Conservation (phyloP, 2,797 vertebrate genomes). For the Pelodytes ibericus region DNA sequence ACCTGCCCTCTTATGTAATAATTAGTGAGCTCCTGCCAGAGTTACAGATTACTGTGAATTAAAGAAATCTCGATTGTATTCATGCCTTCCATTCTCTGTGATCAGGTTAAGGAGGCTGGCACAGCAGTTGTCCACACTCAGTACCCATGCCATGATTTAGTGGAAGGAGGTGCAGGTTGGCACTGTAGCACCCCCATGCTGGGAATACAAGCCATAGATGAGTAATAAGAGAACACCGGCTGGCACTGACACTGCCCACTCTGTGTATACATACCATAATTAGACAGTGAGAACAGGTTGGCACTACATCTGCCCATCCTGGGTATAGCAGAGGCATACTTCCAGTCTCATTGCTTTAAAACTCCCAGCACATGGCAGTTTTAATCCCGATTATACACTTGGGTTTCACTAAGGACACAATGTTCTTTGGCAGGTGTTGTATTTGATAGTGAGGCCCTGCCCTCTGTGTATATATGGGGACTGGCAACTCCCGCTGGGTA, state of each 20-base stretch:
- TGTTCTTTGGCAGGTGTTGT: slow-evolving; percentile 9
- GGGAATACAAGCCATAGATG: not conserved
- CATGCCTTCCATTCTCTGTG: no score
- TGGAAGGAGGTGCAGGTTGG: not conserved
- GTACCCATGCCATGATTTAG: not conserved
- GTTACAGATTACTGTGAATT: slow-evolving; percentile 2
- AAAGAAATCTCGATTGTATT: no score
- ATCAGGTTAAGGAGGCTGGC: not conserved
- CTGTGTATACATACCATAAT: not conserved
- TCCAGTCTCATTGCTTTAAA: not conserved
- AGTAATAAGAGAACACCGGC: no score
- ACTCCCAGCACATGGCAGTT: not conserved
- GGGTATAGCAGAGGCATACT: not conserved
- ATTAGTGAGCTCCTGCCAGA: not conserved
- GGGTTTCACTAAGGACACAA: slow-evolving; percentile 12
- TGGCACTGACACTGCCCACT: not conserved
- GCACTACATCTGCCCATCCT: not conserved
- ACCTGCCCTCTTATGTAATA: slow-evolving; percentile 11
- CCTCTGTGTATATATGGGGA: slow-evolving; percentile 28
- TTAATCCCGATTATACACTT: slow-evolving; percentile 1
- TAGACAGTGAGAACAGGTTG: no score
- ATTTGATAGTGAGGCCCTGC: not conserved
- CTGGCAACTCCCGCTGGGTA: slow-evolving; percentile 17
- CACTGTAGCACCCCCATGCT: not conserved
- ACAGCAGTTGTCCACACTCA: not conserved